Conservation (phyloP, 2,797 vertebrate species). For the Orientallactaga sibirica region DNA sequence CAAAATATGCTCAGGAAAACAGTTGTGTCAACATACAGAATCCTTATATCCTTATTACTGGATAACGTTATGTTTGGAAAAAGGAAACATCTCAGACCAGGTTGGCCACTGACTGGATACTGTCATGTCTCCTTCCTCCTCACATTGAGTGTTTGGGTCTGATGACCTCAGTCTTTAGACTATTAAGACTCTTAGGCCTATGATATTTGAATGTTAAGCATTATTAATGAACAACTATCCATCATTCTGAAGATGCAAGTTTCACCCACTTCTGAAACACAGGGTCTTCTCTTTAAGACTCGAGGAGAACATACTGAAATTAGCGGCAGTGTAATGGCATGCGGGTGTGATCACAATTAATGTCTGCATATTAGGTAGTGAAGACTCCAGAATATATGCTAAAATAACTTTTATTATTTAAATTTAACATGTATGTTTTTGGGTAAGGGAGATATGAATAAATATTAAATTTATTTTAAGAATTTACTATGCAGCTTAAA, state of each 20-base stretch:
- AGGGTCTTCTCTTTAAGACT: conserved; percentile 14
- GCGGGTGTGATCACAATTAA: background rate
- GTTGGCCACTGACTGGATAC: background rate
- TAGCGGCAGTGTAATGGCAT: background rate
- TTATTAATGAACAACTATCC: background rate
- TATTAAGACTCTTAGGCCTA: background rate
- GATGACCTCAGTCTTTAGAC: background rate
- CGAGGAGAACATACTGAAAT: conserved; percentile 20
- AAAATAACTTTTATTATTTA: conserved; percentile 32
- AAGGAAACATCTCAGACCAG: background rate
- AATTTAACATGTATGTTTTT: conserved; percentile 8
- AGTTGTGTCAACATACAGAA: background rate
- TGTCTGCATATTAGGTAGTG: background rate
- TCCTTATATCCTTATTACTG: background rate
- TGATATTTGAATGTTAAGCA: conserved; percentile 43
- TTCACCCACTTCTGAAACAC: conserved; percentile 2
- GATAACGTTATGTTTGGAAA: conserved; percentile 40
- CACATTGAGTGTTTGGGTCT: background rate
- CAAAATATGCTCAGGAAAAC: conserved; percentile 15
- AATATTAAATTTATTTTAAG: conserved; percentile 1
- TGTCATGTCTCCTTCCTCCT: background rate
- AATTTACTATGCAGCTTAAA: conserved; percentile 38
- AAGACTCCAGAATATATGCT: conserved; percentile 3
- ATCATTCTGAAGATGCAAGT: conserved; percentile 44
- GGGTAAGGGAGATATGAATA: conserved; percentile 26